These are phyloP conservation scores for Notodonta ziczac DNA, from an alignment of 2,888 invertebrate genomes.

Conservation along the genomic window DNA sequence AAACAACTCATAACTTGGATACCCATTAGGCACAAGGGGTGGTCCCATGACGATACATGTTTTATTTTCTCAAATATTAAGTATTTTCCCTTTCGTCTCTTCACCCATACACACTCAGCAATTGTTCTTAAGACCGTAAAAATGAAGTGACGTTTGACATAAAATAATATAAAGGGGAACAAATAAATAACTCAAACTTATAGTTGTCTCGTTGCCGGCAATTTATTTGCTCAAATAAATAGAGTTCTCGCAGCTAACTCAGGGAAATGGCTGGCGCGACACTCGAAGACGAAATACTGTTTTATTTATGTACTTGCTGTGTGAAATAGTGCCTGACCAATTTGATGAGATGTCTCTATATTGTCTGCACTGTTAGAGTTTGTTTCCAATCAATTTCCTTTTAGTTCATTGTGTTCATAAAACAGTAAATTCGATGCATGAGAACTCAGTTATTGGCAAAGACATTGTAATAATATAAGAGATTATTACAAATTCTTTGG, in stretches of 20 bases:
- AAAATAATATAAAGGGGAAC: slow-evolving; percentile 2
- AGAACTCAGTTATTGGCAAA: too few species aligned
- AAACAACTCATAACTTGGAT: too few species aligned
- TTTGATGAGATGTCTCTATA: not conserved
- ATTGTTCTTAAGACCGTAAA: not conserved
- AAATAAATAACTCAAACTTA: slow-evolving; percentile 7
- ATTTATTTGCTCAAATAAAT: slow-evolving; percentile 7
- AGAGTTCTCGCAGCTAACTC: not conserved
- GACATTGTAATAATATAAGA: too few species aligned
- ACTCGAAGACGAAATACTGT: not conserved
- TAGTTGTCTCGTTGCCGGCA: slow-evolving; percentile 5
- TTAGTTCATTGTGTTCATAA: not conserved
- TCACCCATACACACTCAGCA: not conserved
- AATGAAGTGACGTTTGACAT: not conserved
- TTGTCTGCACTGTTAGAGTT: not conserved
- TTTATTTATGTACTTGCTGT: not conserved
- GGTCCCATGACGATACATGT: not conserved
- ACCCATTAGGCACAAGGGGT: not conserved
- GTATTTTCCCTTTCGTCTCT: not conserved
- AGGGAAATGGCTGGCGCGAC: not conserved
- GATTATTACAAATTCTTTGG: too few species aligned
- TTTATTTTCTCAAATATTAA: not conserved
- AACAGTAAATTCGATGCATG: too few species aligned
- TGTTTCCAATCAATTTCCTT: not conserved
- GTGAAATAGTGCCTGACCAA: not conserved